Percentiles rank a stretch among this genome's conserved stretches.
phyloP scores from a whole-genome alignment of 2,888 invertebrate species.

The Nowickia ferox region DNA sequence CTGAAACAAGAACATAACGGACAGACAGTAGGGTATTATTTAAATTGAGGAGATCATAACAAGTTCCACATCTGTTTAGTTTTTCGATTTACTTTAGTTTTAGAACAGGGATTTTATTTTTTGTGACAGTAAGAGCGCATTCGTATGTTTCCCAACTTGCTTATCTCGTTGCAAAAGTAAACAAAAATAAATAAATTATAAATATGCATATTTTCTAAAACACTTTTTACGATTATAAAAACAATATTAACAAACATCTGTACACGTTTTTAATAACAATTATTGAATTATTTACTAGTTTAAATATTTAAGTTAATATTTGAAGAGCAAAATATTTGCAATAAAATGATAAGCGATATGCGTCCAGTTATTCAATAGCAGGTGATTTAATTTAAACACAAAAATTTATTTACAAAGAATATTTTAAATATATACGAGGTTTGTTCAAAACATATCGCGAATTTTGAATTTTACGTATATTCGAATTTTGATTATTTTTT shows the following conservation, averaged over 20 bases:
- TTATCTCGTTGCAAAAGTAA: constrained; percentile 14
- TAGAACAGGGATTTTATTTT: not conserved
- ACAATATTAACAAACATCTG: not conserved
- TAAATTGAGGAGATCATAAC: constrained; percentile 18
- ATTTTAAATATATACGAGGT: too few relatives aligned
- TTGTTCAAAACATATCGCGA: too few relatives aligned
- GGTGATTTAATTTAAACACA: too few relatives aligned
- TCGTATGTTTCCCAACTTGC: not conserved
- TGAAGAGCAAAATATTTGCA: not conserved
- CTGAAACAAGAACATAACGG: not conserved
- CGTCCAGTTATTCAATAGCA: too few relatives aligned
- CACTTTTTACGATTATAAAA: not conserved
- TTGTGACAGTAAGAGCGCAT: not conserved
- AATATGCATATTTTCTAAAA: constrained; percentile 26
- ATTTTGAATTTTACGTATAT: too few relatives aligned
- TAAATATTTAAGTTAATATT: constrained; percentile 7
- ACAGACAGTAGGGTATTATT: not conserved
- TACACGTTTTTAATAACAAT: constrained; percentile 1
- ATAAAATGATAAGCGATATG: too few relatives aligned
- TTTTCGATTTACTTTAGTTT: constrained; percentile 13
- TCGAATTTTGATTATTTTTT: too few relatives aligned
- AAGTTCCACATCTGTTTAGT: constrained; percentile 53
- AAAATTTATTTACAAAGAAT: too few relatives aligned
- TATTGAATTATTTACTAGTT: constrained; percentile 26
- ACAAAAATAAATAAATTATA: constrained; percentile 11